These are phyloP conservation scores for Girardinus metallicus DNA, from an alignment of 2,797 vertebrate species.

Conservation along the genomic window DNA sequence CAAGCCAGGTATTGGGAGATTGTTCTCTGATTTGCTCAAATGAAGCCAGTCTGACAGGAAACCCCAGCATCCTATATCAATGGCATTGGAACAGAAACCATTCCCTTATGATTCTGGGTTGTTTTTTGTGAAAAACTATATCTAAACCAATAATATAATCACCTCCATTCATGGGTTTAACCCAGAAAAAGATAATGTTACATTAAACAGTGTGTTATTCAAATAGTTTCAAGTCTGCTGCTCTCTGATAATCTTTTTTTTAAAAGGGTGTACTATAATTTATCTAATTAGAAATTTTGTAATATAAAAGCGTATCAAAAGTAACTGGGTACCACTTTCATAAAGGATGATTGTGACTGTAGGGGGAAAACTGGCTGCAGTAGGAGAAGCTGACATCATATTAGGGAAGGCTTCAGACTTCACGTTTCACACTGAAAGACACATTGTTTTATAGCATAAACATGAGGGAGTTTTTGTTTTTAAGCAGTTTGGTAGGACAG, in stretches of 20 bases:
- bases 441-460: conserved; percentile 36
- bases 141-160: neutral
- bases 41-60: neutral
- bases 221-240: neutral
- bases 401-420: conserved; percentile 14
- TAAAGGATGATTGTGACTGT: conserved; percentile 4
- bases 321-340: neutral
- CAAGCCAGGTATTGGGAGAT: neutral
- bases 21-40: neutral
- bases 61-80: neutral
- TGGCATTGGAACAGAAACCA: neutral
- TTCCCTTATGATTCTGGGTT: neutral
- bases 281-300: conserved; percentile 7
- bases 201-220: neutral
- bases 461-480: conserved; percentile 11
- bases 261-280: neutral
- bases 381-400: conserved; percentile 2
- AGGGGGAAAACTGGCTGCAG: neutral
- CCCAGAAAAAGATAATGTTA: neutral
- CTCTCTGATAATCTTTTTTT: neutral
- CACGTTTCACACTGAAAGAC: conserved; percentile 2
- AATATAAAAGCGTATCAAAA: conserved; percentile 4
- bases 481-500: neutral
- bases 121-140: neutral
- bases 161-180: neutral